Percentiles rank a stretch among this genome's conserved stretches.
phyloP scores from a whole-genome alignment of 2,888 invertebrate genomes.

The Anthrax anthrax region DNA sequence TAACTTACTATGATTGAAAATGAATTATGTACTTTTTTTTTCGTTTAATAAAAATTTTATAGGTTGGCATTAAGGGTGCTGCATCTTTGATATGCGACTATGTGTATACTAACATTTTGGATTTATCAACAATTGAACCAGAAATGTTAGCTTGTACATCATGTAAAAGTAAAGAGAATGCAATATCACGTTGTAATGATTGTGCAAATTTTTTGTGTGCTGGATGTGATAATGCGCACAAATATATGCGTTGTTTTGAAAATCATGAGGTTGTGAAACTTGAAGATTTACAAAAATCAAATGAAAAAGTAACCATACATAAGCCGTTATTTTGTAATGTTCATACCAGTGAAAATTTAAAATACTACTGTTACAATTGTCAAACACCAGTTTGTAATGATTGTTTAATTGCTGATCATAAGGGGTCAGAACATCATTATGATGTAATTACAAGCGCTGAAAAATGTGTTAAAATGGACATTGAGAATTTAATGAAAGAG shows the following conservation, averaged over 20 bases:
- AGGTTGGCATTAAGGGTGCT: conserved; percentile 63
- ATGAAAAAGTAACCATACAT: conserved; percentile 66
- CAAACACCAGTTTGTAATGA: conserved; percentile 76
- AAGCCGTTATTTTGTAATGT: conserved; percentile 74
- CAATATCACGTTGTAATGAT: conserved; percentile 85
- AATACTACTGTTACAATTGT: conserved; percentile 79
- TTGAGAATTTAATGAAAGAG: conserved; percentile 58
- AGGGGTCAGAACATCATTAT: conserved; percentile 67
- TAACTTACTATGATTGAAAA: neutral
- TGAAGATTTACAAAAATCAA: conserved; percentile 64
- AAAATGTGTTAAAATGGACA: conserved; percentile 59
- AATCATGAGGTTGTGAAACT: conserved; percentile 83
- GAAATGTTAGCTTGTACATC: conserved; percentile 70
- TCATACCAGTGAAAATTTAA: conserved; percentile 70
- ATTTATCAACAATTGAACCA: conserved; percentile 63
- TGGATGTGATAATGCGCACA: conserved; percentile 89
- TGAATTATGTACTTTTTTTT: neutral
- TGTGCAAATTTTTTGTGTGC: conserved; percentile 89
- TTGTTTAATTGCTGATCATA: conserved; percentile 71
- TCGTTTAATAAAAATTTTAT: neutral
- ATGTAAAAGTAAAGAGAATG: conserved; percentile 89
- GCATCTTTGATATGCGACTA: conserved; percentile 73
- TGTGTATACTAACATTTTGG: conserved; percentile 70
- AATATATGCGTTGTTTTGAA: conserved; percentile 94
- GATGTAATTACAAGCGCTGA: conserved; percentile 72